Conservation (phyloP, 2,888 invertebrate species). For the Plebejus argus region DNA sequence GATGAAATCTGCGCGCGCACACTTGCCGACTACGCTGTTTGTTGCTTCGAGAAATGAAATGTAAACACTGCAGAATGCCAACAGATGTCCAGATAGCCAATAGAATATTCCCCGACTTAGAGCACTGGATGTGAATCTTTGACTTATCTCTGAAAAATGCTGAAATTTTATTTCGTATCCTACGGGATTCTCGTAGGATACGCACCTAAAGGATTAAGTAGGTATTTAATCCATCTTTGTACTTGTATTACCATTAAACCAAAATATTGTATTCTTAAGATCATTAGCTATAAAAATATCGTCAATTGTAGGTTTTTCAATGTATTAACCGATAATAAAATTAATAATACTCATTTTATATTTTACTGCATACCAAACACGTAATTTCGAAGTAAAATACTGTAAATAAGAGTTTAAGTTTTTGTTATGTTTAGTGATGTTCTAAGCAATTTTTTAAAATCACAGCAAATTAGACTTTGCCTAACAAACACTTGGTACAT, state of each 20-base stretch:
- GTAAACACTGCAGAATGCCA: constrained; percentile 72
- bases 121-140: constrained; percentile 50
- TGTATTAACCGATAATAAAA: no score
- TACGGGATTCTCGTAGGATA: background rate
- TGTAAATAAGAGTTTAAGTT: no score
- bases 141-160: background rate
- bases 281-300: no score
- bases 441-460: no score
- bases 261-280: background rate
- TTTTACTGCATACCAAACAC: no score
- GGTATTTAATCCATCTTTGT: background rate
- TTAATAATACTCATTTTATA: no score
- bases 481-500: no score
- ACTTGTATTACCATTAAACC: background rate
- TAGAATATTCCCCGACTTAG: constrained; percentile 56
- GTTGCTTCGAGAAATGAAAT: constrained; percentile 77
- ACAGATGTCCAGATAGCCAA: constrained; percentile 80
- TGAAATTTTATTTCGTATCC: background rate
- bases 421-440: no score
- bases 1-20: constrained; percentile 71
- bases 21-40: constrained; percentile 60
- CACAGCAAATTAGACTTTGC: no score
- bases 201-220: no score
- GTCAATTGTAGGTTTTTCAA: no score
- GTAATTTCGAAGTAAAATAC: no score